Evolutionary conservation across 1,140 invertebrate genomes (phyloP), one percentile per base, ranked within the genome.

Genomic region (Zelostemma sp.): DNA sequence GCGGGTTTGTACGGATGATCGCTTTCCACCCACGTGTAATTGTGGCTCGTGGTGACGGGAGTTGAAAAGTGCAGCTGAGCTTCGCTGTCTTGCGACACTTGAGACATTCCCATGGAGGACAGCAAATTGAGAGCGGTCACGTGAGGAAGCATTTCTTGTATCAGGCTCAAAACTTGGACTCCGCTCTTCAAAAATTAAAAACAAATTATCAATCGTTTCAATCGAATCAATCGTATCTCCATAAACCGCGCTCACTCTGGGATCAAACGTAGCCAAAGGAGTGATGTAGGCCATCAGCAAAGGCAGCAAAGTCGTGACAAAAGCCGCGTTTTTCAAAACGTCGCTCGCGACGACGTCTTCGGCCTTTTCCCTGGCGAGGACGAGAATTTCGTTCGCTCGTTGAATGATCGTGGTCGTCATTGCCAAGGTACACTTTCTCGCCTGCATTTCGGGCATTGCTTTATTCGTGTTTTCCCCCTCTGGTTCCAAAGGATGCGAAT

Each of bases 1-100:
- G 95, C 93, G 33, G 93, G 92, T 85, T 96, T 95, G 83, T 99
- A 99, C 0, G 97, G 97, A 88, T 99, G 97, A 28, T 97, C 95
- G 82, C 96, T 97, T 86, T 99, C 96, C 6, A 98, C 90, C 87
- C 95, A 91, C 6, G 95, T 93, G 79, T 97, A 97, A 85, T 96
- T 93, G 73, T 92, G 89, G 64, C 92, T 93, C 0, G 93, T 94
- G 6, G 93, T 92, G 40, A 84, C 38, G 6, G 81, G 75, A n/a
- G 80, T 70, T 50, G 79, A 25, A 58, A 74, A 69, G 31, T 82
- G 79, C 15, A 74, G 55, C 33, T 80, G 80, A 19, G 46, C 71
- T 45, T 83, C 80, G 40, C 71, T 80, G n/a, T 82, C 79, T 71
- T 82, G 82, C 0, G 80, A 81, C 31, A 73, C 51, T 73, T 83